These are phyloP conservation scores for Fistularia tabacaria DNA, from an alignment of 2,797 vertebrate genomes.

Conservation along the genomic window DNA sequence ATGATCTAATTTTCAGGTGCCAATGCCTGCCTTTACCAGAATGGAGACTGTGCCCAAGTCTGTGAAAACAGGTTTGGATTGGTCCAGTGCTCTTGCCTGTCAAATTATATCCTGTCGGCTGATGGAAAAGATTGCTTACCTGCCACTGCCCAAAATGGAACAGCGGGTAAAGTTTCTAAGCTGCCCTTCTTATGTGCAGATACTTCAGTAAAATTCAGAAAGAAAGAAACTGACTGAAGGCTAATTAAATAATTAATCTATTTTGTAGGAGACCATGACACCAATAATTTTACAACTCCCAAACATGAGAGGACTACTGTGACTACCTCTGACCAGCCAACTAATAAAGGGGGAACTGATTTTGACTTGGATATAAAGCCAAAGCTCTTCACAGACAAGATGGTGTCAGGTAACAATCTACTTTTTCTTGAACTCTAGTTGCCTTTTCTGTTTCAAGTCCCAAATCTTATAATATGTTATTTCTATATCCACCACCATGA, in stretches of 20 bases:
- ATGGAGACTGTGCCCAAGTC: slow-evolving; percentile 83
- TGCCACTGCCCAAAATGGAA: slow-evolving; percentile 27
- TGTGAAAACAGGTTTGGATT: slow-evolving; percentile 79
- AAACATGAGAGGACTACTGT: slow-evolving; percentile 36
- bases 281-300: slow-evolving; percentile 43
- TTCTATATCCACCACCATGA: slow-evolving; percentile 9
- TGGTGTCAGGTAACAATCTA: slow-evolving; percentile 82
- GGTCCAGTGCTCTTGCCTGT: slow-evolving; percentile 71
- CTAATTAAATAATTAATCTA: no score
- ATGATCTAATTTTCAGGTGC: slow-evolving; percentile 60
- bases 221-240: no score
- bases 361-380: slow-evolving; percentile 7
- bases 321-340: slow-evolving; percentile 5
- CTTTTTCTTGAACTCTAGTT: not conserved
- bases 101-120: slow-evolving; percentile 60
- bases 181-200: not conserved
- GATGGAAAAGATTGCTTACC: slow-evolving; percentile 70
- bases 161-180: slow-evolving; percentile 63
- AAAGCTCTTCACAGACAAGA: slow-evolving; percentile 77
- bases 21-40: slow-evolving; percentile 79
- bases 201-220: not conserved
- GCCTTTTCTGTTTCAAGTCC: not conserved
- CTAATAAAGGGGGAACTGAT: slow-evolving; percentile 16
- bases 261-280: no score
- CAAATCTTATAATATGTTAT: slow-evolving; percentile 2